Percentiles rank a stretch among this genome's conserved stretches.
Conservation (phyloP, 1,140 invertebrate genomes). For the Megathymus violae region DNA sequence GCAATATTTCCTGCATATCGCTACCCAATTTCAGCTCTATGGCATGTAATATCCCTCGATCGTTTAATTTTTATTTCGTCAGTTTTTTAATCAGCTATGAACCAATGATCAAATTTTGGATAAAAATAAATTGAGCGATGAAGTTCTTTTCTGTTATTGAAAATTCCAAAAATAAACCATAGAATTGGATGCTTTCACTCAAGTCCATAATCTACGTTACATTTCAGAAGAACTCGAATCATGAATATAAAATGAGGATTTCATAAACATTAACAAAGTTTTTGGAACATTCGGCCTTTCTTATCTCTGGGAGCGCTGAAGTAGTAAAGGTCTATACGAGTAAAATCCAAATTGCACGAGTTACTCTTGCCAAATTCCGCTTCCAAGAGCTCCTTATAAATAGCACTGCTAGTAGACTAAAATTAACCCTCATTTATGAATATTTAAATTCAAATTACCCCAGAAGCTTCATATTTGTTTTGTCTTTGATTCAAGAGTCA, state of each 20-base stretch:
- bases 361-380: slow-evolving; percentile 32
- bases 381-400: slow-evolving; percentile 31
- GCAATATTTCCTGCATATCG: slow-evolving; percentile 78
- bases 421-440: slow-evolving; percentile 34
- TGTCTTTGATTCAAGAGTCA: neutral
- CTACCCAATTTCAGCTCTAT: slow-evolving; percentile 79
- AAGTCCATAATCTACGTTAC: slow-evolving; percentile 15
- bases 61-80: slow-evolving; percentile 69
- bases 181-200: slow-evolving; percentile 23
- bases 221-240: slow-evolving; percentile 17
- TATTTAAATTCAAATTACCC: slow-evolving; percentile 28
- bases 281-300: slow-evolving; percentile 32
- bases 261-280: slow-evolving; percentile 33
- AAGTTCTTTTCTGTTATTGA: slow-evolving; percentile 5
- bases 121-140: slow-evolving; percentile 23
- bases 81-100: slow-evolving; percentile 56
- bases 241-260: slow-evolving; percentile 33
- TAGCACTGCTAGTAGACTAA: slow-evolving; percentile 27
- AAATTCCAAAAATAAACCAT: slow-evolving; percentile 2
- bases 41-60: slow-evolving; percentile 72
- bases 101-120: slow-evolving; percentile 51
- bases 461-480: slow-evolving; percentile 14
- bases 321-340: slow-evolving; percentile 36
- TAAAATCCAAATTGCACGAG: slow-evolving; percentile 36
- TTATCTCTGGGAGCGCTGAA: slow-evolving; percentile 29